A percentile compares a stretch with the other conserved stretches of the same genome.
Evolutionary conservation across 1,140 invertebrate species (phyloP).

Genomic region (Stenopsyche tienmushanensis): DNA sequence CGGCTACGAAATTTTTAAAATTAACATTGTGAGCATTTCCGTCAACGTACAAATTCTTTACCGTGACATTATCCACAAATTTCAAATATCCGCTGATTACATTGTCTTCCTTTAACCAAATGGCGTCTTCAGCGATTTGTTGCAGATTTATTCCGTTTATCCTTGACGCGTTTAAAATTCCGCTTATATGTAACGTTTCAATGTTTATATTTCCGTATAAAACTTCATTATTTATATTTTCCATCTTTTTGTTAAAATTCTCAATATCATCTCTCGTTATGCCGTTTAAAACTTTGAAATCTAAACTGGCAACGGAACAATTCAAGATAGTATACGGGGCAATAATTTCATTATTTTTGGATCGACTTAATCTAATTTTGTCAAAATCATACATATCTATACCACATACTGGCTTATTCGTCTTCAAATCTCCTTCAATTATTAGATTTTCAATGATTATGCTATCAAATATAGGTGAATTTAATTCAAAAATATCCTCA

Average conservation of each 20-base stretch:
- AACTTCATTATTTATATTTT: conserved; percentile 30
- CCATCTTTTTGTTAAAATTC: conserved; percentile 16
- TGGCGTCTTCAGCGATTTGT: conserved; percentile 30
- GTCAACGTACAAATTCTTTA: conserved; percentile 21
- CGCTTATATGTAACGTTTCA: conserved; percentile 26
- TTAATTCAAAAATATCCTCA: conserved; percentile 18
- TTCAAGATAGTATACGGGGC: conserved; percentile 29
- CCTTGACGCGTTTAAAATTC: conserved; percentile 24
- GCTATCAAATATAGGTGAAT: conserved; percentile 29
- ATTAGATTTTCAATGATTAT: conserved; percentile 26
- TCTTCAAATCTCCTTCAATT: conserved; percentile 31
- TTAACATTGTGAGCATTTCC: conserved; percentile 24
- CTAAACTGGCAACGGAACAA: conserved; percentile 18
- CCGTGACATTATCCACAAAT: conserved; percentile 24
- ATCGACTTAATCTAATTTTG: conserved; percentile 33
- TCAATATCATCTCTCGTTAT: conserved; percentile 19
- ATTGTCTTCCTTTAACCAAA: conserved; percentile 37
- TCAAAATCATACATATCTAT: conserved; percentile 32
- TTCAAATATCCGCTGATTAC: conserved; percentile 16
- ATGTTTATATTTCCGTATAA: conserved; percentile 25
- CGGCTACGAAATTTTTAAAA: conserved; percentile 33
- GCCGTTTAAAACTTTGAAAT: conserved; percentile 31
- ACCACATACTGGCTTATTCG: conserved; percentile 11
- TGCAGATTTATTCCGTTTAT: conserved; percentile 32
- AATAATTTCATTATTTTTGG: conserved; percentile 17